Evolutionary conservation across 2,113 vertebrate genomes (phyloP).

Genomic region (Ploceus nigricollis): DNA sequence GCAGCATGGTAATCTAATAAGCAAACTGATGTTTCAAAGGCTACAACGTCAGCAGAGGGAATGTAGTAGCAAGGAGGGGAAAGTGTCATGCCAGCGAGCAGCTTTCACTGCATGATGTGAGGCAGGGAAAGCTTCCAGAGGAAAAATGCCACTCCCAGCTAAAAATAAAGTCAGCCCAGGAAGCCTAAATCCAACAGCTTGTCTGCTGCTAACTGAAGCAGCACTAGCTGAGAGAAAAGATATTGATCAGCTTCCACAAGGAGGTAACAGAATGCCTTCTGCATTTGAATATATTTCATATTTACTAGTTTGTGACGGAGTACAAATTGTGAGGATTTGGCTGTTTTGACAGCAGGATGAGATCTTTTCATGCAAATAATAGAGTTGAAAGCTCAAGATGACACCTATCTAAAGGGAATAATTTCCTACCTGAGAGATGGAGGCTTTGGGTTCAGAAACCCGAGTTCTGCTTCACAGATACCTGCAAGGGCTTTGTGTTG

Average conservation of each 20-base stretch:
- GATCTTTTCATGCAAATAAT: neutral
- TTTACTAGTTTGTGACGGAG: neutral
- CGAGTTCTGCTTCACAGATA: neutral
- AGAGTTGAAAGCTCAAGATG: neutral
- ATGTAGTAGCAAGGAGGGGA: neutral
- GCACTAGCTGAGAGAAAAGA: neutral
- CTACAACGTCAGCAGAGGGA: neutral
- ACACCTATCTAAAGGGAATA: neutral
- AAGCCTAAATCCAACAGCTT: constrained; percentile 27
- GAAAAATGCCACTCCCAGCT: constrained; percentile 40
- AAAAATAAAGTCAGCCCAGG: constrained; percentile 40
- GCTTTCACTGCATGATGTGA: neutral
- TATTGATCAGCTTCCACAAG: constrained; percentile 14
- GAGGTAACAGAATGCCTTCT: neutral
- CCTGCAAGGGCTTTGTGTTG: neutral
- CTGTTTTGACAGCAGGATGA: constrained; percentile 1
- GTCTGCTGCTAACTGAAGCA: constrained; percentile 13
- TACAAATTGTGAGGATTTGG: neutral
- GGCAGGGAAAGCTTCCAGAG: constrained; percentile 41
- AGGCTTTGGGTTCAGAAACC: neutral
- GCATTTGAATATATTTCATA: neutral
- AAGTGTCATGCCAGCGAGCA: neutral
- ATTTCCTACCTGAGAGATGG: neutral
- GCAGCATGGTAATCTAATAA: constrained; percentile 9
- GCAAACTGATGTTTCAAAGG: constrained; percentile 18